Percentiles rank a stretch among this genome's conserved stretches.
Evolutionary conservation across 2,888 invertebrate species (phyloP).

Genomic region (Mythimna vitellina): DNA sequence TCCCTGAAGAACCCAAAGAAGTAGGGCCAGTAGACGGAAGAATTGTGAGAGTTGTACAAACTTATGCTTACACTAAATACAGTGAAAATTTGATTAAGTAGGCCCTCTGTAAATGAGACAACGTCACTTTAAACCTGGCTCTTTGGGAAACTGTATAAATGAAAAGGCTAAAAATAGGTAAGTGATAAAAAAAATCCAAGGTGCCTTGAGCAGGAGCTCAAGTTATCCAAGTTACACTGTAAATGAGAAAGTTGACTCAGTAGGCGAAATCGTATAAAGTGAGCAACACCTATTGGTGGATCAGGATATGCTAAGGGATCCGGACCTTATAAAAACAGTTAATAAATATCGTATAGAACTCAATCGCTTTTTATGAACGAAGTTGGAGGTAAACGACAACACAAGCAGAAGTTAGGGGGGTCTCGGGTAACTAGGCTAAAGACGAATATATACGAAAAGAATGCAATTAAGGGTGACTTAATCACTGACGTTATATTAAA

Average conservation of each 20-base stretch:
- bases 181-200: no score
- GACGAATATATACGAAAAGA: constrained; percentile 92
- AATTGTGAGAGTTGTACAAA: constrained; percentile 96
- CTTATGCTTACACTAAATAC: constrained; percentile 92
- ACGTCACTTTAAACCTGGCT: no score
- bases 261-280: constrained; percentile 93
- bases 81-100: no score
- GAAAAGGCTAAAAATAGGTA: no score
- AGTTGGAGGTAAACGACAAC: constrained; percentile 92
- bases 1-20: constrained; percentile 92
- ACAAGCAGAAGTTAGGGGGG: no score
- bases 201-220: no score
- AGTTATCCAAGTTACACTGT: no score
- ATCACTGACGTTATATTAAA: constrained; percentile 94
- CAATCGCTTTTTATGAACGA: constrained; percentile 84
- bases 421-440: constrained; percentile 92
- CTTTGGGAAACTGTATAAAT: no score
- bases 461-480: constrained; percentile 96
- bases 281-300: constrained; percentile 94
- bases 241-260: constrained; percentile 92
- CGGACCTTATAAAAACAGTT: constrained; percentile 91
- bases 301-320: constrained; percentile 91
- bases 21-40: constrained; percentile 93
- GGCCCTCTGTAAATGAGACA: no score
- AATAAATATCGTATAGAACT: constrained; percentile 91